Evolutionary conservation across 2,113 vertebrate species (phyloP), one percentile per base, ranked within the genome.

Genomic region (Nerophis lumbriciformis): DNA sequence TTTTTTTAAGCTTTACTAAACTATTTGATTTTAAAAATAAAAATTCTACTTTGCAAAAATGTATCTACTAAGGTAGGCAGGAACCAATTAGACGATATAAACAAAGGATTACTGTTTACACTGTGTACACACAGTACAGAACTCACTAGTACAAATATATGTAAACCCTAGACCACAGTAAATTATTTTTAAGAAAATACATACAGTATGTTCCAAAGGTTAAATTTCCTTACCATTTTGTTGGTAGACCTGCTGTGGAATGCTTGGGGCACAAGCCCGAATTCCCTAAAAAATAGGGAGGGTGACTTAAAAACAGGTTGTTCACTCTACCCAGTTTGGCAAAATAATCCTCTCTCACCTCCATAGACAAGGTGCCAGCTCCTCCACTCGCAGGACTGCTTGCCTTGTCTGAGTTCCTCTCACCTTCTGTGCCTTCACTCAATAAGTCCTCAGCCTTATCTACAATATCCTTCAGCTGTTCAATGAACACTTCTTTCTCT

Each of bases 401-500:
- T 52, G 88, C 92, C 2, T 91, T 89, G 62, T 93, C 92, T 1
- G 91, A 92, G 75, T 85, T 90, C 66, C 90, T 90, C 75, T 95
- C 96, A 9, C 88, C 92, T 64, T 96, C 96, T 0, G 93, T 91
- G 71, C 97, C 95, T 81, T 99, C 97, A 39, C 93, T 96, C 53
- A 99, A 88, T 93, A 98, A 94, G 86, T 98, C 97, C 86, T 98
- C 95, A 0, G 95, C 97, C 78, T 98, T 99, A 85, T 99, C 97
- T 73, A 98, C 95, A 8, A 99, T 94, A 63, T 98, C 97, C 77
- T 98, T 99, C 87, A 99, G 92, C 81, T 97, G 97, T 67, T 99
- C 96, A 4, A 98, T 99, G 61, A 99, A 99, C 0, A 91, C 91
- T 78, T 99, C 97, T 69, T 94, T 95, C 78, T 99, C 97, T 1